Conservation (phyloP, 2,113 vertebrate species). For the Pachyramphus minor region DNA sequence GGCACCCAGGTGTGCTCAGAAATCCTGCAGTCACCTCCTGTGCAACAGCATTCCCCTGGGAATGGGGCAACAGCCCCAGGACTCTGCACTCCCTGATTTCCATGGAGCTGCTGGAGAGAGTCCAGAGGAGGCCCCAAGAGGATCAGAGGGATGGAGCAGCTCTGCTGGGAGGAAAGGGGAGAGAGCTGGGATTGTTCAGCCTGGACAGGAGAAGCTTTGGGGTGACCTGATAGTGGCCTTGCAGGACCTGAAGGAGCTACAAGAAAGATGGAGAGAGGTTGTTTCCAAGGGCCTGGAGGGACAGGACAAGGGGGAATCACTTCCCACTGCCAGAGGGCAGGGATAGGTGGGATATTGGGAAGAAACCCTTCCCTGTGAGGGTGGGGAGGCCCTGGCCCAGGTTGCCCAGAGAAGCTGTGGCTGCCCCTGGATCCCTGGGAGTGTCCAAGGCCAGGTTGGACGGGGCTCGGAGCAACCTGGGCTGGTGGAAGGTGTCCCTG, state of each 20-base stretch:
- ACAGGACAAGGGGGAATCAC: neutral
- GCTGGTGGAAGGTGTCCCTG: neutral
- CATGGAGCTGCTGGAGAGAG: rapidly evolving
- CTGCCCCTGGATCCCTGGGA: neutral
- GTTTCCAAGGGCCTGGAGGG: neutral
- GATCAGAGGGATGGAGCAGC: neutral
- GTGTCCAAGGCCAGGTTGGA: neutral
- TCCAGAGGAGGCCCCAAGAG: neutral
- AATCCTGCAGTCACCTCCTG: neutral
- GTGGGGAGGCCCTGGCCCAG: rapidly evolving
- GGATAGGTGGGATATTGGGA: rapidly evolving
- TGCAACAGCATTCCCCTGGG: neutral
- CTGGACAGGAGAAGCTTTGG: rapidly evolving
- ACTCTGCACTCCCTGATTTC: neutral
- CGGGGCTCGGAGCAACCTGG: rapidly evolving
- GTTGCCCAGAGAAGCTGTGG: neutral
- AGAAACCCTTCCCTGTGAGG: rapidly evolving
- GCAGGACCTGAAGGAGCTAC: rapidly evolving
- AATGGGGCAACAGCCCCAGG: neutral
- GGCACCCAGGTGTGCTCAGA: neutral
- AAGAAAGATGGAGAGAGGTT: neutral
- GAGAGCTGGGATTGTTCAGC: neutral
- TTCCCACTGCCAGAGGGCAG: neutral
- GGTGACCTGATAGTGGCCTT: rapidly evolving
- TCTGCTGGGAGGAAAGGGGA: neutral